Evolutionary conservation across 2,113 vertebrate genomes (phyloP), one percentile per base, ranked within the genome.

Genomic region (Pelodiscus sinensis): DNA sequence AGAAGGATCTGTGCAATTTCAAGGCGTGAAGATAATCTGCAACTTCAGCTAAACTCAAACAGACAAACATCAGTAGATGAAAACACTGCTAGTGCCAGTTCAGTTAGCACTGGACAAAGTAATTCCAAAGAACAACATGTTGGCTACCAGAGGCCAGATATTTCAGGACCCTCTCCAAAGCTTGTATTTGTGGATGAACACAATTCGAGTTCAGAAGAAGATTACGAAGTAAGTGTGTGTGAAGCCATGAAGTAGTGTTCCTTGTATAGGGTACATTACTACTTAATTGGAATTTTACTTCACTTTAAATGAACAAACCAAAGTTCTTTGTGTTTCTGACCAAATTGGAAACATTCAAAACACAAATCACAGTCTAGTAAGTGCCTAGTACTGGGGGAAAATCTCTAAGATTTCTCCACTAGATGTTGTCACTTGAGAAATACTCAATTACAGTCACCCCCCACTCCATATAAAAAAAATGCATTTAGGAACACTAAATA

Each of bases 131-230:
- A 84, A 25, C 80, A 80, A 25, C 54, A 80, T 14, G 60, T 56
- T 57, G 81, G 75, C 14, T 85, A 89, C 50, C 16, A 6, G n/a
- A 94, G 92, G 21, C 52, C 84, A 15, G 79, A 65, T 51, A 3
- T 84, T 21, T 91, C 83, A 56, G 82, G 86, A 58, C 9, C n/a
- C 3, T 62, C 86, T 18, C 54, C 18, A 50, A 60, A 86, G 51
- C 50, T 82, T 73, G 77, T 83, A 0, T 57, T 88, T 88, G 31
- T 88, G n/a, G 71, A 85, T 60, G 81, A 95, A 24, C 44, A 29
- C 3, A n/a, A 68, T 80, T 86, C 82, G 13, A 78, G 58, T 79
- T 79, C 60, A 60, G 51, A 71, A 89, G 68, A 91, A 55, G n/a
- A 79, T 44, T 25, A 55, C 27, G 51, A 44, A 2, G 29, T 82